Evolutionary conservation across 2,797 vertebrate species (phyloP).

Genomic region (Apodemus agrarius): DNA sequence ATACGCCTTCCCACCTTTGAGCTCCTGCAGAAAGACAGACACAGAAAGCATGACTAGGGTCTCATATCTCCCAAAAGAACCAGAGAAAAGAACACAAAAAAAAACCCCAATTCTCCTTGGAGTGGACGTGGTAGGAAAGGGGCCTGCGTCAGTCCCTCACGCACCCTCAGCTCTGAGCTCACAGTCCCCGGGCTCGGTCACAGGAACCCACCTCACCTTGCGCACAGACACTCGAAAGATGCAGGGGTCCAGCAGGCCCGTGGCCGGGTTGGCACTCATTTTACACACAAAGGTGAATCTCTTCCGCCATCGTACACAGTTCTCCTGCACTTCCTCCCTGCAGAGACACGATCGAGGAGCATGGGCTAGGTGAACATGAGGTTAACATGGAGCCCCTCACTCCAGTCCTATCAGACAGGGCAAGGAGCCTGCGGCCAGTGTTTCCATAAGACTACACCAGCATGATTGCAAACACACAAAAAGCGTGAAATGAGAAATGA

Average conservation of each 20-base stretch:
- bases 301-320: conserved; percentile 96
- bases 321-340: conserved; percentile 97
- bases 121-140: background rate
- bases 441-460: background rate
- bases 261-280: conserved; percentile 94
- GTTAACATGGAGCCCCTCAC: background rate
- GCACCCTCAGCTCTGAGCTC: background rate
- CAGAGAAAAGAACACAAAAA: background rate
- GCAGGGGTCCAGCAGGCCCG: conserved; percentile 95
- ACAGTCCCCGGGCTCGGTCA: background rate
- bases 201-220: conserved; percentile 89
- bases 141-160: background rate
- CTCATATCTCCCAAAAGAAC: conserved; percentile 13
- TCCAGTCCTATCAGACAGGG: background rate
- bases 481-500: background rate
- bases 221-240: conserved; percentile 96
- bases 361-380: background rate
- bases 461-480: background rate
- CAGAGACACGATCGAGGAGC: background rate
- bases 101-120: background rate
- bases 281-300: conserved; percentile 96
- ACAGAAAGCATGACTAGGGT: conserved; percentile 63
- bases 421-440: background rate
- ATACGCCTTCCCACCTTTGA: conserved; percentile 97
- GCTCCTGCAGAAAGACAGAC: conserved; percentile 93